Evolutionary conservation across 1,140 invertebrate genomes (phyloP), one percentile per base, ranked within the genome.

Genomic region (Hetaerina americana): DNA sequence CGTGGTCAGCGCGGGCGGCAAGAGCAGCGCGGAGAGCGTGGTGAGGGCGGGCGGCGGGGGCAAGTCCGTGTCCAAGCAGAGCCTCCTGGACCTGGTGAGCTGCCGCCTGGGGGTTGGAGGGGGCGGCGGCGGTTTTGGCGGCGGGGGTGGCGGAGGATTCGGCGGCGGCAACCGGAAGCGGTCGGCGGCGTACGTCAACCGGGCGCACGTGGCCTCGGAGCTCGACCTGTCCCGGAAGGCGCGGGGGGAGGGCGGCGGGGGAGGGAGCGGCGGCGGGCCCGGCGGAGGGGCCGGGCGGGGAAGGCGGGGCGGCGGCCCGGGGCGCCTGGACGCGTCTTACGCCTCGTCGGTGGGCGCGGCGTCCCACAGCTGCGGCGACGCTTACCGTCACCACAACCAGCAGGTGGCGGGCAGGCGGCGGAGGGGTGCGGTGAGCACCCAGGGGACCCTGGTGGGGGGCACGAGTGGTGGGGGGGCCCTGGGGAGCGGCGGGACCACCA

Each of bases 171-270:
- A 57, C 22, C 40, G 40, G 2, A 57, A 57, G 40, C 15, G 40
- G 77, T 87, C 89, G 73, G 89, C 88, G 68, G 87, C 87, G 76
- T 87, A 88, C 84, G 85, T 87, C 77, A 88, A 88, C 81, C 80
- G 82, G 68, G 84, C 83, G 57, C 78, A 75, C 67, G 76, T 78
- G 74, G 87, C 87, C 72, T 91, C 89, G 77, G 90, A 91, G 81
- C 85, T 91, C 78, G 90, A 91, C 81, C 83, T 91, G 73, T 87
- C 86, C 79, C 84, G 85, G 75, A 89, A 88, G 80, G 82, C 85
- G 76, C 72, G 24, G 68, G 77, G 49, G 77, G 76, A 68, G 73
- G 12, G 12, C 29, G 28, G 22, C 15, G 40, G 40, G 15, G 66
- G 57, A 1, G 68, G 26, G 26, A 10, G 87, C 86, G 78, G 82